These are phyloP conservation scores for Goniozus legneri DNA, from an alignment of 1,140 invertebrate species.

Conservation along the genomic window DNA sequence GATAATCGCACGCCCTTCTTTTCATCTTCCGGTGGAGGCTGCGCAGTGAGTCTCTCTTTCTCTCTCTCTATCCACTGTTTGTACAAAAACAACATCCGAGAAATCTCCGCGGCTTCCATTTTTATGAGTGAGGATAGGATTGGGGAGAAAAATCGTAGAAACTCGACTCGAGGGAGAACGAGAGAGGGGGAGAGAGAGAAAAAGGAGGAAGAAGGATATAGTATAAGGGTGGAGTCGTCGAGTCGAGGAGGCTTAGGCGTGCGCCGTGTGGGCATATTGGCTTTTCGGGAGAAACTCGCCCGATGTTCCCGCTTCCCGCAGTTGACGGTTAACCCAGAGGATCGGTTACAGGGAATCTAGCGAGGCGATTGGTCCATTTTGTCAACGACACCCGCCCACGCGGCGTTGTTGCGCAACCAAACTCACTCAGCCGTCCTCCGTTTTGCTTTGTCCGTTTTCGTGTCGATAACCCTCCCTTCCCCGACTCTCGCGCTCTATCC, in stretches of 20 bases:
- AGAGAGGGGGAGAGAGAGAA: not conserved
- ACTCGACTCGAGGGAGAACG: not conserved
- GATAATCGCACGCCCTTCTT: slow-evolving; percentile 45
- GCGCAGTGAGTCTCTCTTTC: not conserved
- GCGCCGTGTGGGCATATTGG: slow-evolving; percentile 28
- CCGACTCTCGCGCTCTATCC: slow-evolving; percentile 8
- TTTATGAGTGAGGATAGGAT: not conserved
- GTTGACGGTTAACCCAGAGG: slow-evolving; percentile 50
- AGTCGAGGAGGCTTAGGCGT: slow-evolving; percentile 23
- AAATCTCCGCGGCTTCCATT: too few relatives aligned
- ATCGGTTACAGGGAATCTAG: slow-evolving; percentile 44
- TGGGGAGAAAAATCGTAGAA: not conserved
- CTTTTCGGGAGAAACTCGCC: slow-evolving; percentile 41
- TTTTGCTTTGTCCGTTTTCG: slow-evolving; percentile 3
- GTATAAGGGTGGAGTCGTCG: slow-evolving; percentile 27
- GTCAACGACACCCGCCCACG: slow-evolving; percentile 52
- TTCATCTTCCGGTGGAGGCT: too few relatives aligned
- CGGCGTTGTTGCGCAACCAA: slow-evolving; percentile 35
- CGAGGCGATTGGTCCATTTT: slow-evolving; percentile 46
- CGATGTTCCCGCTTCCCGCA: slow-evolving; percentile 41
- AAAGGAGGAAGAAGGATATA: not conserved
- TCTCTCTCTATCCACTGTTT: not conserved
- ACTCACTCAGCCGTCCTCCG: slow-evolving; percentile 9
- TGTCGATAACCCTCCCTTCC: slow-evolving; percentile 15
- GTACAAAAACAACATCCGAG: not conserved